phyloP scores from a whole-genome alignment of 2,797 vertebrate genomes.

The Carapus acus region DNA sequence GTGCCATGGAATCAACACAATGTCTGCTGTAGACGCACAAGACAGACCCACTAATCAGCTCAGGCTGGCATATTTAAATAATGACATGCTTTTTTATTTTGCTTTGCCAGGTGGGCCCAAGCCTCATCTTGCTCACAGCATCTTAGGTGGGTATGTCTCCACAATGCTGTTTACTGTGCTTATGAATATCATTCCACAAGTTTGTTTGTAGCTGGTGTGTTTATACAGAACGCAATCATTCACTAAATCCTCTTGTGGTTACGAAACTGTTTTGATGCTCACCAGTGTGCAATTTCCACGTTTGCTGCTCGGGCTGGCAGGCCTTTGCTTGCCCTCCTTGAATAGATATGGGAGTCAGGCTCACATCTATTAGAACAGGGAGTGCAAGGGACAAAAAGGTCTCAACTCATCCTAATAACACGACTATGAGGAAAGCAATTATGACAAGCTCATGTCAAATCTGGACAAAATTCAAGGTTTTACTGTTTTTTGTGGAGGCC shows the following conservation, averaged over 20 bases:
- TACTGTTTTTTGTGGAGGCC: background rate
- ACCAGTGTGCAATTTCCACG: slow-evolving; percentile 32
- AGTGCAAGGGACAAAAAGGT: slow-evolving; percentile 19
- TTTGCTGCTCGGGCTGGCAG: slow-evolving; percentile 1
- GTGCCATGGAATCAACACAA: no score
- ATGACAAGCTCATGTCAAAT: background rate
- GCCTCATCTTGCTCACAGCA: no score
- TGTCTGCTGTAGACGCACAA: no score
- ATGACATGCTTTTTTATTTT: no score
- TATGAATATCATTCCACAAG: background rate
- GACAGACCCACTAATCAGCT: no score
- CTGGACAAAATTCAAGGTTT: background rate
- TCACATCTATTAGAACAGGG: slow-evolving; percentile 22
- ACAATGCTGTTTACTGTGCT: no score
- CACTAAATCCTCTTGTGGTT: background rate
- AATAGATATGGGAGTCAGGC: slow-evolving; percentile 34
- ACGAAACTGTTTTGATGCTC: slow-evolving; percentile 12
- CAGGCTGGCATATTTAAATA: no score
- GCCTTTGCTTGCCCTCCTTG: slow-evolving; percentile 6
- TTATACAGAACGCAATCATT: background rate
- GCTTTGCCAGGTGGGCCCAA: no score
- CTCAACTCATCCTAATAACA: no score
- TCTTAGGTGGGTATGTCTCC: no score
- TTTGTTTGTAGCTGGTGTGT: background rate
- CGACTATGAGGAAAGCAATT: background rate